These are phyloP conservation scores for Netelia virgata DNA, from an alignment of 2,888 invertebrate species.

Conservation along the genomic window DNA sequence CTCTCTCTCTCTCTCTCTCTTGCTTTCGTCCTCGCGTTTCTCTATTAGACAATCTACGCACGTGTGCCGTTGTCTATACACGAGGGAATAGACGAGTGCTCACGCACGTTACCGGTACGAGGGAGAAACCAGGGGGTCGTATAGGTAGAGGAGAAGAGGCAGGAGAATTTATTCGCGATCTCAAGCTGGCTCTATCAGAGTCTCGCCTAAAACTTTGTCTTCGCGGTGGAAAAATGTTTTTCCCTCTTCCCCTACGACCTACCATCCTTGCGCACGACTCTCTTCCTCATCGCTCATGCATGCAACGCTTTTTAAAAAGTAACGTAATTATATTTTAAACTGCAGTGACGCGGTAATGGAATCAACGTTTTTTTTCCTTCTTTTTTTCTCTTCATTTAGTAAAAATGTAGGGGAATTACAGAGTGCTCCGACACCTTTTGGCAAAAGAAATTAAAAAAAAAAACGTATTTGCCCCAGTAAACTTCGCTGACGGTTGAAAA, in stretches of 20 bases:
- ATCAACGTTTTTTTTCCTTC: background rate
- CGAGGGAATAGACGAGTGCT: constrained; percentile 10
- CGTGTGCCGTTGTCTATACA: constrained; percentile 25
- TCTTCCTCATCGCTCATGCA: constrained; percentile 7
- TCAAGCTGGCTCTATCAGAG: constrained; percentile 35
- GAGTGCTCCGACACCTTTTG: background rate
- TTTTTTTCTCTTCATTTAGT: background rate
- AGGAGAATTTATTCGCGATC: constrained; percentile 50
- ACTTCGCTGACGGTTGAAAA: no score
- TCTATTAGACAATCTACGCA: constrained; percentile 58
- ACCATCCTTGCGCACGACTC: background rate
- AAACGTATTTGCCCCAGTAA: no score
- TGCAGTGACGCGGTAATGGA: background rate
- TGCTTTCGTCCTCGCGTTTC: constrained; percentile 21
- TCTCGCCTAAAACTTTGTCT: constrained; percentile 36
- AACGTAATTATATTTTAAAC: constrained; percentile 6
- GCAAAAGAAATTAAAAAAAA: background rate
- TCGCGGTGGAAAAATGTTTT: constrained; percentile 21
- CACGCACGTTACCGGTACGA: background rate
- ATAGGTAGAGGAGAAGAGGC: background rate
- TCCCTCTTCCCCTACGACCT: background rate
- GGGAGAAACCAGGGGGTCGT: background rate
- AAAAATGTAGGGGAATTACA: background rate
- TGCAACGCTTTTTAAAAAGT: constrained; percentile 4
- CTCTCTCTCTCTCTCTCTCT: no score